Base-by-base conservation (phyloP, 2,113 vertebrate genomes). In the Elephantulus edwardii region DNA sequence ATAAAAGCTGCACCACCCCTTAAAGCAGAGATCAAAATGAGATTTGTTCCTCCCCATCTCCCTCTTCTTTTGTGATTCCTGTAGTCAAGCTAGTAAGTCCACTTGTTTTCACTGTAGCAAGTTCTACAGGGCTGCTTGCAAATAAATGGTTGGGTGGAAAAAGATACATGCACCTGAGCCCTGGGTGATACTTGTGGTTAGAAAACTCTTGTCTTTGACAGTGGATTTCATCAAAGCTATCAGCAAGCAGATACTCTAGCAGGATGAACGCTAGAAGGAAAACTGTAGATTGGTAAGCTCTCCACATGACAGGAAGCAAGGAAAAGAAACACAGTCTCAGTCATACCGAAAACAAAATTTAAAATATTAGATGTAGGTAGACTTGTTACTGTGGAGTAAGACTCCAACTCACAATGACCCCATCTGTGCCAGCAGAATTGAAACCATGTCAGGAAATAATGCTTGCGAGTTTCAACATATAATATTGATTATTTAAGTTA, bases 81-180 rank as follows among this genome's bases (percentile, higher is more conserved):
- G 78, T 86, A 93, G 72, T 28, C 88, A 83, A 54, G 76, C 33
- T 82, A 81, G 62, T 58, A 83, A 50, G 8, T 50, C 14, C 14
- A 50, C 14, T 50, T 86, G 83, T 90, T 89, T 64, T 85, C 28
- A 74, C 38, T 75, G 58, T 9, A 87, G 62, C 40, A 60, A 91
- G 78, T 24, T 50, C 14, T 0, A 38, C 42, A 22, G 4, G 1
- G 68, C 38, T 71, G 74, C 79, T 92, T 88, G 46, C 40, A 62
- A 90, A 33, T 28, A 35, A 91, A 26, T 30, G 54, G 83, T 30
- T 30, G 54, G 83, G 81, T 92, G 81, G 82, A 88, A 40, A 83
- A 46, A 72, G 44, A 70, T 38, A 26, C 0, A 84, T 90, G 64
- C 76, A 40, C n/a, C 1, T 30, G 81, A 62, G 0, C 1, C 24